Conservation (phyloP, 1,140 invertebrate genomes). For the Adoxophyes honmai region DNA sequence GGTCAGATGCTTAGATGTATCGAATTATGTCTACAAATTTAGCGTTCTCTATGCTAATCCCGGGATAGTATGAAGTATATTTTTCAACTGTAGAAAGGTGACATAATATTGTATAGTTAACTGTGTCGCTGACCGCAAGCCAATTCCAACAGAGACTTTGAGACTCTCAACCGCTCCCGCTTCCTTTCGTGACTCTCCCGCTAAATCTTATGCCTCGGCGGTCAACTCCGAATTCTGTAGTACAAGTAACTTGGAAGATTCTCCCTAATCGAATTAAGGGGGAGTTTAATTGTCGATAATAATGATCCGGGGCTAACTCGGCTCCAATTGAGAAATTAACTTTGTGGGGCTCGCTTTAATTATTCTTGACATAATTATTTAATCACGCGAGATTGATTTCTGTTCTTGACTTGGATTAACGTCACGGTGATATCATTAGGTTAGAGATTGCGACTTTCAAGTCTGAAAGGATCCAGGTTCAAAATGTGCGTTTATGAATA, state of each 20-base stretch:
- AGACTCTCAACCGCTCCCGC: too few species aligned
- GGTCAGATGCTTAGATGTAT: too few species aligned
- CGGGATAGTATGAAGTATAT: too few species aligned
- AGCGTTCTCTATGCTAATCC: too few species aligned
- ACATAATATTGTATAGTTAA: too few species aligned
- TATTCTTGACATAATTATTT: conserved; percentile 4
- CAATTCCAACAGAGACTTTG: too few species aligned
- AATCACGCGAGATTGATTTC: conserved; percentile 6
- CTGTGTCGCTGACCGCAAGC: too few species aligned
- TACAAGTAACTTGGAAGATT: conserved; percentile 38
- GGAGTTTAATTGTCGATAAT: conserved; percentile 56
- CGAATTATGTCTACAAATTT: too few species aligned
- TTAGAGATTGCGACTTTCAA: too few species aligned
- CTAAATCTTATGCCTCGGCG: background rate
- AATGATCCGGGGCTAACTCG: conserved; percentile 47
- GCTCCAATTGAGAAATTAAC: conserved; percentile 42
- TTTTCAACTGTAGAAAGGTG: too few species aligned
- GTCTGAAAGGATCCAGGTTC: too few species aligned
- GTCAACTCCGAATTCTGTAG: background rate
- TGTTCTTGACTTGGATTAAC: background rate
- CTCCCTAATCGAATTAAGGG: conserved; percentile 50
- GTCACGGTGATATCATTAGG: background rate
- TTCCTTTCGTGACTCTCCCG: background rate
- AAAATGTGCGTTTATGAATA: too few species aligned
- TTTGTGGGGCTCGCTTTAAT: conserved; percentile 17